Evolutionary conservation across 2,888 invertebrate genomes (phyloP).

Genomic region (Leucozona laternaria): DNA sequence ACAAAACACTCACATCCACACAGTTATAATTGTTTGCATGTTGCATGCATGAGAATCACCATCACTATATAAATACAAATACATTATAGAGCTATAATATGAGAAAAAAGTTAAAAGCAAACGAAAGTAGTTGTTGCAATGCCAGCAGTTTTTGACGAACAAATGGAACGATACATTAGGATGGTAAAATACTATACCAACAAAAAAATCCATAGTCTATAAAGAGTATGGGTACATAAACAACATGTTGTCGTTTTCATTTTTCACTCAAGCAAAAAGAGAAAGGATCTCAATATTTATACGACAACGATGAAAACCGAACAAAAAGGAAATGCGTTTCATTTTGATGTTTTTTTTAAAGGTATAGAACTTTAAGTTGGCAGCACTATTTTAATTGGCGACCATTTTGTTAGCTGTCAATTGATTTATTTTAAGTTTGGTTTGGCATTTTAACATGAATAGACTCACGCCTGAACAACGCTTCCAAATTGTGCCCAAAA

Average conservation of each 20-base stretch:
- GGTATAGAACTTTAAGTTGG: no score
- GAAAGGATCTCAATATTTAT: constrained; percentile 60
- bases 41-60: not conserved
- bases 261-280: constrained; percentile 54
- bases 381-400: no score
- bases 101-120: constrained; percentile 12
- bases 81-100: no score
- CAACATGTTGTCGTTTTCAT: constrained; percentile 67
- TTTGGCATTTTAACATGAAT: no score
- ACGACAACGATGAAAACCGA: constrained; percentile 51
- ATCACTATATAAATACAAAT: not conserved
- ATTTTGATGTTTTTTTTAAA: constrained; percentile 25
- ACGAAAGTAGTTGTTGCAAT: constrained; percentile 57
- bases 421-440: no score
- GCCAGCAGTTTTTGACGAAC: constrained; percentile 33
- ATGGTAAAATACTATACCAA: constrained; percentile 6
- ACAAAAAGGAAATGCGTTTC: constrained; percentile 68
- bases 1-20: constrained; percentile 21
- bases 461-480: no score
- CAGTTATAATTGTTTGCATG: not conserved
- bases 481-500: no score
- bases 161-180: constrained; percentile 13
- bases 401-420: no score
- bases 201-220: constrained; percentile 21
- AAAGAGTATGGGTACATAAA: constrained; percentile 52